phyloP scores from a whole-genome alignment of 2,113 vertebrate species.

The Arothron firmamentum region DNA sequence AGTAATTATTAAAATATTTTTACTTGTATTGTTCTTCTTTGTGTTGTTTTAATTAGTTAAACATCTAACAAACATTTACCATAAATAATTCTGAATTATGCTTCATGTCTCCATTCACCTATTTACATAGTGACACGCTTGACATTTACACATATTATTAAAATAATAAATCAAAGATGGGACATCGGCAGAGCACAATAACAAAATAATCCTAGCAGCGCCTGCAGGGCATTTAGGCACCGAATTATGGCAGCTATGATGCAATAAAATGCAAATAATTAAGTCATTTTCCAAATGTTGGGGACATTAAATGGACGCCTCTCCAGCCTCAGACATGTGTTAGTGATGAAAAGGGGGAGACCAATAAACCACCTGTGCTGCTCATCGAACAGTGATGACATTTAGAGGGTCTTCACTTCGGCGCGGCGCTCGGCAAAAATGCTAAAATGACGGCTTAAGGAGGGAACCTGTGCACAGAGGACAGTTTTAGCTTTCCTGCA shows the following conservation, averaged over 20 bases:
- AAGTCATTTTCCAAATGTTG: slow-evolving; percentile 37
- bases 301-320: slow-evolving; percentile 33
- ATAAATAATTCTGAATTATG: slow-evolving; percentile 41
- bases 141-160: slow-evolving; percentile 63
- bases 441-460: too few species aligned
- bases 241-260: slow-evolving; percentile 41
- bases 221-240: slow-evolving; percentile 21
- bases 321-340: slow-evolving; percentile 48
- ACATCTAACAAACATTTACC: slow-evolving; percentile 27
- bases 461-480: slow-evolving; percentile 11
- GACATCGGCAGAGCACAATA: slow-evolving; percentile 20
- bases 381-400: slow-evolving; percentile 65
- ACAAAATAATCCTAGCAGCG: slow-evolving; percentile 28
- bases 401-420: slow-evolving; percentile 51
- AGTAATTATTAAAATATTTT: neutral
- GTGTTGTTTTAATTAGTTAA: slow-evolving; percentile 24
- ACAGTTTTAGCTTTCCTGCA: neutral
- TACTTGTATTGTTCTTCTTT: neutral
- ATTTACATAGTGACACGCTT: slow-evolving; percentile 49
- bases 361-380: slow-evolving; percentile 71
- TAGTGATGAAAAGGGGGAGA: slow-evolving; percentile 47
- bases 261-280: slow-evolving; percentile 44
- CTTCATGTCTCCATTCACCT: slow-evolving; percentile 32
- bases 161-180: slow-evolving; percentile 55
- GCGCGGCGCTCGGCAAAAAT: too few species aligned